Conservation (phyloP, 2,797 vertebrate genomes). For the Sebastes minor region DNA sequence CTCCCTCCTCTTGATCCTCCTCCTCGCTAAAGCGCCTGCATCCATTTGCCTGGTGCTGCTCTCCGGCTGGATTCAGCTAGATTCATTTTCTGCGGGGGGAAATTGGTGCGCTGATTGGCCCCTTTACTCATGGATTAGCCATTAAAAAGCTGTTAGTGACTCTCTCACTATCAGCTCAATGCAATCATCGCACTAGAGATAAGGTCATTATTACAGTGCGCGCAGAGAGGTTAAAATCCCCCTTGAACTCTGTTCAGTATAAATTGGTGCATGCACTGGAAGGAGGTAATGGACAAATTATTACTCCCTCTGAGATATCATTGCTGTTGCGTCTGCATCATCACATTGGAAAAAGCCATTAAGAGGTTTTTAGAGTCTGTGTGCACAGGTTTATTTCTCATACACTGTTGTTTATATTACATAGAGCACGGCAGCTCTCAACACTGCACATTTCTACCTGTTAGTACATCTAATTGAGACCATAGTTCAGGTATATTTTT, state of each 20-base stretch:
- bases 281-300: constrained; percentile 75
- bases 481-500: constrained; percentile 51
- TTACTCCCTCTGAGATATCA: constrained; percentile 69
- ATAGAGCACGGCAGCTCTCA: constrained; percentile 4
- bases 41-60: constrained; percentile 66
- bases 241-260: constrained; percentile 73
- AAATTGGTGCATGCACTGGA: constrained; percentile 67
- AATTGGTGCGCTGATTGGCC: constrained; percentile 78
- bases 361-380: constrained; percentile 45
- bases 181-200: constrained; percentile 76
- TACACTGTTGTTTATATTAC: constrained; percentile 36
- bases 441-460: constrained; percentile 35
- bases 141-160: constrained; percentile 84
- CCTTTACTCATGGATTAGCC: constrained; percentile 83
- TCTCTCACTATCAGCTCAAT: constrained; percentile 72
- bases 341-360: constrained; percentile 61
- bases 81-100: constrained; percentile 78
- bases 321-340: constrained; percentile 55
- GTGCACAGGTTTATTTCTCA: constrained; percentile 37
- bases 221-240: constrained; percentile 74
- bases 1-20: constrained; percentile 51
- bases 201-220: constrained; percentile 76
- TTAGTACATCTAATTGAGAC: constrained; percentile 34
- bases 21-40: constrained; percentile 48
- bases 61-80: constrained; percentile 59